Percentiles rank a stretch among this genome's conserved stretches.
phyloP scores from a whole-genome alignment of 2,113 vertebrate genomes.

The Gymnarchus niloticus region DNA sequence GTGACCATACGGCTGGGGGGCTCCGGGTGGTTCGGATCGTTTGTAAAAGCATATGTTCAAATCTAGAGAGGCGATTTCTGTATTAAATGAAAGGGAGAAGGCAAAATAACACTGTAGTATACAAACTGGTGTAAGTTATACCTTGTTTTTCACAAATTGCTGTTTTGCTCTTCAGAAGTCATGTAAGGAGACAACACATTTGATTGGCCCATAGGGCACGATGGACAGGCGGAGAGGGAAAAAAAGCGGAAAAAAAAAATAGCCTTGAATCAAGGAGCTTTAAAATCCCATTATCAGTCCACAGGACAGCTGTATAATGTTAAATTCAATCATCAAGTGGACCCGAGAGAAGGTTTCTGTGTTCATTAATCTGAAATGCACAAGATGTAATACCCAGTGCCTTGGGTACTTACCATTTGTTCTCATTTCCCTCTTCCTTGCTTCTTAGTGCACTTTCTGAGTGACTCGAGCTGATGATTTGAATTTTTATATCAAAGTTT shows the following conservation, averaged over 20 bases:
- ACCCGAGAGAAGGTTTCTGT: slow-evolving; percentile 9
- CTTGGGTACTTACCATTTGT: slow-evolving; percentile 5
- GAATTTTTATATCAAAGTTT: slow-evolving; percentile 10
- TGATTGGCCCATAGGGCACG: background rate
- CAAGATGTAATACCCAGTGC: slow-evolving; percentile 9
- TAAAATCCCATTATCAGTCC: background rate
- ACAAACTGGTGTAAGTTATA: background rate
- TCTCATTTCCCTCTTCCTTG: background rate
- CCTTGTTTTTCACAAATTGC: background rate
- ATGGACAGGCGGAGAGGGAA: background rate
- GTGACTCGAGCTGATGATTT: background rate
- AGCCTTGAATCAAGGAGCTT: background rate
- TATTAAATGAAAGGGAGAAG: background rate
- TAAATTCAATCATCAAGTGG: slow-evolving; percentile 11
- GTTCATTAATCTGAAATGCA: slow-evolving; percentile 14
- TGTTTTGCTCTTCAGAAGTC: background rate
- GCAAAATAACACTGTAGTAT: background rate
- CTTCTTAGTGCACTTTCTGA: background rate
- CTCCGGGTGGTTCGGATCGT: background rate
- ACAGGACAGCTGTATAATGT: slow-evolving; percentile 3
- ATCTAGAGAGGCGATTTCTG: background rate
- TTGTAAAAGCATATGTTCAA: background rate
- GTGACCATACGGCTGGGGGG: background rate
- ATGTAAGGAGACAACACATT: background rate
- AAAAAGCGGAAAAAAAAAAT: background rate